Base-by-base conservation (phyloP, 2,797 vertebrate species). In the Odontamblyopus rebecca region DNA sequence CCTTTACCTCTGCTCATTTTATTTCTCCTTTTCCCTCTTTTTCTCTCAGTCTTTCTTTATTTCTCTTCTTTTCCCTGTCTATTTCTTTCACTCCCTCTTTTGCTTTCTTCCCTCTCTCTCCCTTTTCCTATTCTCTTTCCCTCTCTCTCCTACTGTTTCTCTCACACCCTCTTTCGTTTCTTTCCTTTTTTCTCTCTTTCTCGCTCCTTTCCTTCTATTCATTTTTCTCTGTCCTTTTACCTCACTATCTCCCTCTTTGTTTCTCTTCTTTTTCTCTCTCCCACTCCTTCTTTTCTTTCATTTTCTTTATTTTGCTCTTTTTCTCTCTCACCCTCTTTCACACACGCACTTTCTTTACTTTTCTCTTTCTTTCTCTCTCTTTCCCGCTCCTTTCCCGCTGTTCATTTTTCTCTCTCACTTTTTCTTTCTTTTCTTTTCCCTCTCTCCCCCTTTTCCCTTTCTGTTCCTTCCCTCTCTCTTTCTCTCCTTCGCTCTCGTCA, bases 401-500 rank as follows among this genome's bases (percentile, higher is more conserved):
- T 19, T 19, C 6, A 1, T 51, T 18, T 53, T 18, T 19, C 51
- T 0, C 19, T 54, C 51, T 19, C 18, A 6, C 51, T n/a, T 7
- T 54, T 19, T 54, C 19, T 54, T 9, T 23, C 23, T 23, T 23
- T 23, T 23, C 23, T 54, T n/a, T 8, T n/a, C 7, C 53, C n/a
- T 23, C 53, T 54, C 7, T 23, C 53, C 8, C 19, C 2, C 53
- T 48, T 54, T 54, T 54, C 8, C 2, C 51, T n/a, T 9, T 54
- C n/a, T n/a, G 7, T n/a, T 23, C 6, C 6, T 8, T 23, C 19
- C 8, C 53, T 9, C 19, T 54, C 6, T 54, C 19, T 23, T 6
- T 74, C 72, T 18, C 41, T 77, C 73, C 72, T 77, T 75, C 71
- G 71, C 26, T 79, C 70, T 72, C 83, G 76, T 23, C 70, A 71